Evolutionary conservation across 2,113 vertebrate species (phyloP).

Genomic region (Vanacampus margaritifer): DNA sequence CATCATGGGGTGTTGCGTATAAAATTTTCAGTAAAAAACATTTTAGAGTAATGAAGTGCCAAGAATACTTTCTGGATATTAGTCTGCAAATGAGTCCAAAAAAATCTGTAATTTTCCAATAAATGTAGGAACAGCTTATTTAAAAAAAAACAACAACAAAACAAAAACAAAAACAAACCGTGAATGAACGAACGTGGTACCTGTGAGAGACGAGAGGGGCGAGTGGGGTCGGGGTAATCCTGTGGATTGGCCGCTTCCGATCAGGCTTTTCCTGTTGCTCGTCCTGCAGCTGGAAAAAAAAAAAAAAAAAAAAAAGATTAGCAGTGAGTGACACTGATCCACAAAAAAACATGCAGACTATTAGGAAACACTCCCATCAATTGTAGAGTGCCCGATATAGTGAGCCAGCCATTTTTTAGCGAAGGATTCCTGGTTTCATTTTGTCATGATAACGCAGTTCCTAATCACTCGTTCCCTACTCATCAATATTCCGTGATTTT

Average conservation of each 20-base stretch:
- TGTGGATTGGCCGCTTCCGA: constrained; percentile 88
- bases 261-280: constrained; percentile 94
- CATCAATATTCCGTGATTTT: not conserved
- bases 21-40: too few relatives aligned
- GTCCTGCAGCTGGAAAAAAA: constrained; percentile 84
- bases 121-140: too few relatives aligned
- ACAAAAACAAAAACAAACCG: not conserved
- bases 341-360: not conserved
- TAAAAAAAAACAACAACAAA: too few relatives aligned
- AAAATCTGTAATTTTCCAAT: too few relatives aligned
- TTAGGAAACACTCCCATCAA: not conserved
- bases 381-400: too few relatives aligned
- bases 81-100: too few relatives aligned
- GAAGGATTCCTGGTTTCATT: too few relatives aligned
- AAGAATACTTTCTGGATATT: too few relatives aligned
- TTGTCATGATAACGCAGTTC: too few relatives aligned
- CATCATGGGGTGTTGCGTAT: too few relatives aligned
- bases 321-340: not conserved
- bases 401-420: too few relatives aligned
- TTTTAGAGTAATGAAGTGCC: too few relatives aligned
- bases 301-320: not conserved
- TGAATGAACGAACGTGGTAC: constrained; percentile 52
- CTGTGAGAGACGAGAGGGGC: constrained; percentile 91
- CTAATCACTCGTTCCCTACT: not conserved
- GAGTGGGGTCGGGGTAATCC: constrained; percentile 91